These are phyloP conservation scores for Athetis lepigone DNA, from an alignment of 2,888 invertebrate species.

Conservation along the genomic window DNA sequence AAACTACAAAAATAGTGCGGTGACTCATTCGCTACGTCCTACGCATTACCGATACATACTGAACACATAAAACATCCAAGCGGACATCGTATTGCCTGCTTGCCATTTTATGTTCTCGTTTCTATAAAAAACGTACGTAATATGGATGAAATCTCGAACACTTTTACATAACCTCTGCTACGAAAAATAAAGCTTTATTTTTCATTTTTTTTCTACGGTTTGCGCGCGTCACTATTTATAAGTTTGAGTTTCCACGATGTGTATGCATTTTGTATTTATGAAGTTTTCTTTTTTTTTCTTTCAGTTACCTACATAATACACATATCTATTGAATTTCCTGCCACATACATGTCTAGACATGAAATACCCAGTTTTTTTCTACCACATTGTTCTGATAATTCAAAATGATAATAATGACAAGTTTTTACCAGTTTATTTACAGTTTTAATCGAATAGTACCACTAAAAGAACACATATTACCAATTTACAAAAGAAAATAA, in stretches of 20 bases:
- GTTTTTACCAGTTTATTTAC: not conserved
- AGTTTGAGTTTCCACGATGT: slow-evolving; percentile 13
- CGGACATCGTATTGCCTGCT: slow-evolving; percentile 65
- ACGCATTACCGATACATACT: slow-evolving; percentile 61
- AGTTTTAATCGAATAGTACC: not conserved
- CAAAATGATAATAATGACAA: not conserved
- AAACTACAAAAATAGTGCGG: slow-evolving; percentile 67
- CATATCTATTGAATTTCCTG: slow-evolving; percentile 21
- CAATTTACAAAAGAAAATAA: not conserved
- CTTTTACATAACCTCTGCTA: slow-evolving; percentile 52
- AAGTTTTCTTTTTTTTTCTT: slow-evolving; percentile 24
- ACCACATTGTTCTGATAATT: not conserved
- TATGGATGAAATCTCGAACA: slow-evolving; percentile 49
- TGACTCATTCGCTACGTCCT: slow-evolving; percentile 67
- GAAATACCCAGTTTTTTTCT: not conserved
- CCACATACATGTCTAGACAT: slow-evolving; percentile 3
- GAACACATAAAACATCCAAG: slow-evolving; percentile 60
- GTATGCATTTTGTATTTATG: slow-evolving; percentile 31
- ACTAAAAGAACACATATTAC: not conserved
- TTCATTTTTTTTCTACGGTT: slow-evolving; percentile 19
- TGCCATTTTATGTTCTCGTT: slow-evolving; percentile 61
- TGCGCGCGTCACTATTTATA: slow-evolving; percentile 43
- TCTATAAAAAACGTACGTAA: slow-evolving; percentile 59
- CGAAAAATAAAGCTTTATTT: slow-evolving; percentile 47
- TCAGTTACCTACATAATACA: slow-evolving; percentile 10